Base-by-base conservation (phyloP, 2,797 vertebrate genomes). In the Hyperoplus lanceolatus region DNA sequence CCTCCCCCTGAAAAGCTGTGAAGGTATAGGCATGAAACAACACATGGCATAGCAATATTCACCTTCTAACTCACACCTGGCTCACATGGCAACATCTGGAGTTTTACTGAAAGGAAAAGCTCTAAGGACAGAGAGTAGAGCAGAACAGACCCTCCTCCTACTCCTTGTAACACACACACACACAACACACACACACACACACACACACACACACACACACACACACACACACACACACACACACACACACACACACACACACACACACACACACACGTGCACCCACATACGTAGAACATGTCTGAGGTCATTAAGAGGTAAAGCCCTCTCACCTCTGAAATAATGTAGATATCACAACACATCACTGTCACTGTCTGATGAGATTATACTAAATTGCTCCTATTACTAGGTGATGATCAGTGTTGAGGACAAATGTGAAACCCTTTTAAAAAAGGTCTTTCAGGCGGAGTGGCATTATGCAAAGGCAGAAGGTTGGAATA, bases 71-170 rank as follows among this genome's bases (percentile, higher is more conserved):
- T 81, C 87, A 88, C 90, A 91, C 86, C 91, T 90, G 90, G 88
- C 72, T 82, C 75, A 75, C 75, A 72, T 8, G 59, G 68, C 79
- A 93, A 90, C 92, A 94, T 92, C 93, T 94, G 92, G 91, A 90
- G 72, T 80, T 61, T 81, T 53, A 56, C 21, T 2, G 13, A 80
- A 75, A 87, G 62, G 70, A 62, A 87, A 89, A 83, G 83, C 92
- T 91, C 89, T 7, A 69, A 92, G 86, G 93, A 92, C 80, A 46
- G 61, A 69, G 54, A 48, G 56, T 55, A n/a, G 75, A 54, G 72
- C 70, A 80, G 75, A 86, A 82, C 80, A 85, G 63, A 83, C 77
- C 10, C 46, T 66, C 58, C 50, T 62, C 42, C 3, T n/a, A n/a
- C n/a, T 29, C 29, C 29, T 29, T 29, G 29, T 29, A 29, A 29